phyloP scores from a whole-genome alignment of 2,797 vertebrate species.

The Esox lucius region DNA sequence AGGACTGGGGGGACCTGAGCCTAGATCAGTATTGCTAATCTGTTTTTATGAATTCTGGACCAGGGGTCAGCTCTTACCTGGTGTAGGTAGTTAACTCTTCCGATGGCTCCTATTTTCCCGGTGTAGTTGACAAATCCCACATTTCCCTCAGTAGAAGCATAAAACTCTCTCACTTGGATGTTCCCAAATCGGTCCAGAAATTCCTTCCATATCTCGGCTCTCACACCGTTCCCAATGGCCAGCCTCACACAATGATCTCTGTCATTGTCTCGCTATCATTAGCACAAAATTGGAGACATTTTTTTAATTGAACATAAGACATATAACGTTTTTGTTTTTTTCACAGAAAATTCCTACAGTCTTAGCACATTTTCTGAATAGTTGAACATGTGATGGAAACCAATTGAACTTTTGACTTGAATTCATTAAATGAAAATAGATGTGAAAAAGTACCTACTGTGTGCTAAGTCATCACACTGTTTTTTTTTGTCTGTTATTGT shows the following conservation, averaged over 20 bases:
- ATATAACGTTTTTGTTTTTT: no score
- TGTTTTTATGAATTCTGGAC: background rate
- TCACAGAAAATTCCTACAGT: no score
- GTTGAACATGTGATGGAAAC: no score
- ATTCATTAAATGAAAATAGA: no score
- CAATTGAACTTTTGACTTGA: no score
- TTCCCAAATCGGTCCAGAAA: conserved; percentile 83
- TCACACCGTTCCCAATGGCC: conserved; percentile 84
- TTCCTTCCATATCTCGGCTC: conserved; percentile 85
- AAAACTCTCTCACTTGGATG: conserved; percentile 82
- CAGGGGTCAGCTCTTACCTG: conserved; percentile 63
- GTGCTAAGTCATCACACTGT: no score
- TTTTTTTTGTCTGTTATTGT: no score
- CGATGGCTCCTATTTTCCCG: conserved; percentile 82
- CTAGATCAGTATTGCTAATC: background rate
- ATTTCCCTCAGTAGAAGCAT: conserved; percentile 88
- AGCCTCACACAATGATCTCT: conserved; percentile 80
- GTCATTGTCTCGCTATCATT: conserved; percentile 78
- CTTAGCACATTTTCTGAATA: no score
- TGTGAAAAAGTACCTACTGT: no score
- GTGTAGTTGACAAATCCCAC: conserved; percentile 84
- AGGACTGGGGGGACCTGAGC: background rate
- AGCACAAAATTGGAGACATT: background rate
- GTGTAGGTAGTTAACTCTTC: conserved; percentile 79
- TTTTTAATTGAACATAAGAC: no score